Conservation (phyloP, 2,113 vertebrate species). For the Trematomus loennbergii region DNA sequence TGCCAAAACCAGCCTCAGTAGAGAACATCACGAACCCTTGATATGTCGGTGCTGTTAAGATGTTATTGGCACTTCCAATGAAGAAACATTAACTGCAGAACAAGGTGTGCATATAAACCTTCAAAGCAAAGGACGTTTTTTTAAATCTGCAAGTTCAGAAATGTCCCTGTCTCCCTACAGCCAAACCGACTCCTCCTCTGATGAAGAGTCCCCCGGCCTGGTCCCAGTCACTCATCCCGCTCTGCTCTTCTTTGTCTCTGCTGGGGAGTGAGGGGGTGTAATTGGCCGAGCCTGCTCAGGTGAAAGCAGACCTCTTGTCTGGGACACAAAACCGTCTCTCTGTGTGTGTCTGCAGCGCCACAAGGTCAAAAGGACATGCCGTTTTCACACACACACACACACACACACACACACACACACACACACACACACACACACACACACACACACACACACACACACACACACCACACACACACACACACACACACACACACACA, state of each 20-base stretch:
- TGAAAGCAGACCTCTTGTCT: constrained; percentile 83
- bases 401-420: constrained; percentile 47
- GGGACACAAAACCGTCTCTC: constrained; percentile 79
- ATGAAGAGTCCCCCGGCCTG: constrained; percentile 41
- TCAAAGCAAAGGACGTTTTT: neutral
- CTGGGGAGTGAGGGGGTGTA: constrained; percentile 39
- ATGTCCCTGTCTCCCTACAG: neutral
- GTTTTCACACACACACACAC: constrained; percentile 54
- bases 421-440: constrained; percentile 36
- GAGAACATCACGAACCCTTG: neutral
- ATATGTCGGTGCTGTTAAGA: neutral
- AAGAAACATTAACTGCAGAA: neutral
- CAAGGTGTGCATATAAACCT: neutral
- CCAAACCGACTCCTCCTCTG: constrained; percentile 25
- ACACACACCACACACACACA: constrained; percentile 36
- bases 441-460: constrained; percentile 12
- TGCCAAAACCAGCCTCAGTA: neutral
- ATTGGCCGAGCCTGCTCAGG: constrained; percentile 74
- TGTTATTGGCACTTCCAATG: neutral
- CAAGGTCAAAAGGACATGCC: constrained; percentile 80
- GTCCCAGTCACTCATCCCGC: constrained; percentile 69
- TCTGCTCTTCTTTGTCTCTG: constrained; percentile 69
- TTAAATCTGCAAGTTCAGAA: neutral
- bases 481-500: constrained; percentile 7
- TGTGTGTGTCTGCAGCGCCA: constrained; percentile 67